Conservation (phyloP, 2,888 invertebrate species). For the Cephonodes hylas region DNA sequence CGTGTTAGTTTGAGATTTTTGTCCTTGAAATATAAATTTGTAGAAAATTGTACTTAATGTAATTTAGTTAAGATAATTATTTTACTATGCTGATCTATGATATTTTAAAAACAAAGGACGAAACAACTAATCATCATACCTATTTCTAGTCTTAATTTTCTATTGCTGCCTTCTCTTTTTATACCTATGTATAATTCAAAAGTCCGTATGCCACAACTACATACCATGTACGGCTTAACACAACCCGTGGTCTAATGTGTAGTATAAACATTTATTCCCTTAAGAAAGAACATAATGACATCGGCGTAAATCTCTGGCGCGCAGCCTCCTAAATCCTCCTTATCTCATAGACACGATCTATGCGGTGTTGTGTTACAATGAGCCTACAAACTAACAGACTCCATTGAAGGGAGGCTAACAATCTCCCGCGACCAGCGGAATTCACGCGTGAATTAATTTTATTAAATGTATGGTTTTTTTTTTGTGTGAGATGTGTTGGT, state of each 20-base stretch:
- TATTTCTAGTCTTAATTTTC: too few relatives aligned
- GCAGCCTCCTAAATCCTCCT: conserved; percentile 39
- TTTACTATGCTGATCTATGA: too few relatives aligned
- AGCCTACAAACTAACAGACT: conserved; percentile 25
- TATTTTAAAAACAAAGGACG: too few relatives aligned
- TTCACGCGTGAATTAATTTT: conserved; percentile 34
- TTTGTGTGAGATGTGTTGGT: background rate
- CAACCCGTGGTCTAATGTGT: background rate
- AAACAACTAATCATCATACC: too few relatives aligned
- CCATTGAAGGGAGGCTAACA: conserved; percentile 26
- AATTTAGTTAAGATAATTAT: too few relatives aligned
- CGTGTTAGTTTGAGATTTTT: too few relatives aligned
- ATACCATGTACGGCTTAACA: background rate
- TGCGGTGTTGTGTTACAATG: conserved; percentile 27
- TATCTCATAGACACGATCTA: conserved; percentile 34
- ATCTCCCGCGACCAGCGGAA: conserved; percentile 28
- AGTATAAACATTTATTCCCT: conserved; percentile 38
- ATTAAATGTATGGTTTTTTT: conserved; percentile 10
- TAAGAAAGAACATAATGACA: conserved; percentile 45
- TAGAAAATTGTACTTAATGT: too few relatives aligned
- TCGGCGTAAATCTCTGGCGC: conserved; percentile 44
- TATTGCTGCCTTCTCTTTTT: too few relatives aligned
- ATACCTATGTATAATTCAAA: too few relatives aligned
- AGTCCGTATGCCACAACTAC: background rate
- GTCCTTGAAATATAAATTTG: too few relatives aligned